phyloP scores from a whole-genome alignment of 2,113 vertebrate genomes.

The Genyomyrus donnyi region DNA sequence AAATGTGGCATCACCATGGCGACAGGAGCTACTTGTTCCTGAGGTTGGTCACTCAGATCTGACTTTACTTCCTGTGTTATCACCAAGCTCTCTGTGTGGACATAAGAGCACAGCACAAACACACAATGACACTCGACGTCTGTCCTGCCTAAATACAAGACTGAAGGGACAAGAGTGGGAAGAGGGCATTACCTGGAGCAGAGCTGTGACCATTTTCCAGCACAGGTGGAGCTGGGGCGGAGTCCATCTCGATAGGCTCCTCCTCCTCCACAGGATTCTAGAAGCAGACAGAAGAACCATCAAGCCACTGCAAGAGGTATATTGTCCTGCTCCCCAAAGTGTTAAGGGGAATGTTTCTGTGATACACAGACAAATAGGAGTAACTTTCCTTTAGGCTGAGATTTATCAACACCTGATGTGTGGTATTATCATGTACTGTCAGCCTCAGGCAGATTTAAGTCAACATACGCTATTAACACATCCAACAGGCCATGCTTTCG shows the following conservation, averaged over 20 bases:
- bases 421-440: neutral
- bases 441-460: neutral
- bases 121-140: neutral
- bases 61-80: constrained; percentile 42
- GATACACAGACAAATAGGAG: neutral
- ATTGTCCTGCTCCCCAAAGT: neutral
- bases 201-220: constrained; percentile 55
- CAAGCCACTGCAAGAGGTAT: neutral
- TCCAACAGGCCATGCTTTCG: neutral
- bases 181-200: constrained; percentile 39
- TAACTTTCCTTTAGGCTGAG: neutral
- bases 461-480: neutral
- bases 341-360: neutral
- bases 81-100: constrained; percentile 42
- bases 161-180: neutral
- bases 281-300: constrained; percentile 15
- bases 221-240: constrained; percentile 28
- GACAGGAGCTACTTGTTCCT: constrained; percentile 62
- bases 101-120: neutral
- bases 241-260: constrained; percentile 62
- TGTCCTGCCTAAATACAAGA: neutral
- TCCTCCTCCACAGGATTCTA: constrained; percentile 64
- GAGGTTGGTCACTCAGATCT: constrained; percentile 41
- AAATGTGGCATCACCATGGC: constrained; percentile 70
- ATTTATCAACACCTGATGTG: neutral